These are phyloP conservation scores for Gari tellinella DNA, from an alignment of 2,888 invertebrate genomes.

Conservation along the genomic window DNA sequence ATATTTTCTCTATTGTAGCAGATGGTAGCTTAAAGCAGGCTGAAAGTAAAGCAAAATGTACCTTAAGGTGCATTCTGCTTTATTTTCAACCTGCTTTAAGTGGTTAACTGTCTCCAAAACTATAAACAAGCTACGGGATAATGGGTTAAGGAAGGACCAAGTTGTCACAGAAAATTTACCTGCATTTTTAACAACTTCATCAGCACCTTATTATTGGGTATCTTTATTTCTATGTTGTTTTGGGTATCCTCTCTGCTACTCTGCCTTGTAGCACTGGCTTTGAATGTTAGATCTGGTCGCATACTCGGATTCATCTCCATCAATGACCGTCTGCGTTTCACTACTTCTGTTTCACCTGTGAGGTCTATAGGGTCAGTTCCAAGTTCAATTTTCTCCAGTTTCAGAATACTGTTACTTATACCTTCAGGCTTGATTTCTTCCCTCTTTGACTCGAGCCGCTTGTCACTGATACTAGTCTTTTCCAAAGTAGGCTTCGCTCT, in stretches of 20 bases:
- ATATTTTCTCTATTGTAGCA: too few relatives aligned
- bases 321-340: constrained; percentile 63
- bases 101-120: too few relatives aligned
- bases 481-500: neutral
- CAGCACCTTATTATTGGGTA: constrained; percentile 47
- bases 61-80: too few relatives aligned
- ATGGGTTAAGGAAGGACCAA: too few relatives aligned
- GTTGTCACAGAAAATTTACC: constrained; percentile 42
- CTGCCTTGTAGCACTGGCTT: constrained; percentile 16
- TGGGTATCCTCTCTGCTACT: constrained; percentile 19
- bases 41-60: too few relatives aligned
- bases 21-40: too few relatives aligned
- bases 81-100: too few relatives aligned
- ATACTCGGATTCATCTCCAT: constrained; percentile 70
- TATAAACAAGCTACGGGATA: too few relatives aligned
- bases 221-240: constrained; percentile 26
- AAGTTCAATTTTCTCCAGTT: constrained; percentile 47
- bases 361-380: constrained; percentile 43
- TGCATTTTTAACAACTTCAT: constrained; percentile 37
- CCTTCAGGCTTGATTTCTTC: neutral
- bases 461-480: neutral
- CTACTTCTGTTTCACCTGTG: constrained; percentile 39
- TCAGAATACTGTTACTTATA: constrained; percentile 10
- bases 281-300: constrained; percentile 67
- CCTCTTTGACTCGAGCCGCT: neutral